Conservation (phyloP, 2,113 vertebrate genomes). For the Hyperoodon ampullatus region DNA sequence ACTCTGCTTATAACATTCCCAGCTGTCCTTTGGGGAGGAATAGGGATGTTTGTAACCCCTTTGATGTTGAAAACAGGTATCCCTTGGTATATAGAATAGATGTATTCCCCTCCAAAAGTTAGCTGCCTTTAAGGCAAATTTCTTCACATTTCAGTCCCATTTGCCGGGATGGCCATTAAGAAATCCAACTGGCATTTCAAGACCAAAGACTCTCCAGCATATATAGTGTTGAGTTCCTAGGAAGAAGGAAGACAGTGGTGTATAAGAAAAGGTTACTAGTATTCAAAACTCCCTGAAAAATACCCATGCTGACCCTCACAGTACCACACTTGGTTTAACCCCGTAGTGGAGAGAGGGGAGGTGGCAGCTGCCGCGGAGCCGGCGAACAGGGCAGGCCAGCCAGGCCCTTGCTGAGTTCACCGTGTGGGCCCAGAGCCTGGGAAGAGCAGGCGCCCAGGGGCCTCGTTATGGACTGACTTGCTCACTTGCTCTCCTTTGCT, state of each 20-base stretch:
- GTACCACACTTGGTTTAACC: neutral
- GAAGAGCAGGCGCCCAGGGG: neutral
- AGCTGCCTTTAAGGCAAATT: slow-evolving; percentile 56
- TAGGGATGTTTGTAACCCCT: neutral
- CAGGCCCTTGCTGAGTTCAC: neutral
- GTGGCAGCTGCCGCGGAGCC: neutral
- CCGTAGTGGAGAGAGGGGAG: neutral
- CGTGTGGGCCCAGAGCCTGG: accelerated
- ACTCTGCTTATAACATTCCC: slow-evolving; percentile 62
- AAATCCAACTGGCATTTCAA: slow-evolving; percentile 49
- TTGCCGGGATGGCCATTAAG: neutral
- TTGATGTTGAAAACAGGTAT: slow-evolving; percentile 52
- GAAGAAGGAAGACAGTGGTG: slow-evolving; percentile 26
- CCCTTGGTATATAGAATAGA: neutral
- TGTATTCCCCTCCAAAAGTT: slow-evolving; percentile 29
- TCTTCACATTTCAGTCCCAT: neutral
- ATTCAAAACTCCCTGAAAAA: slow-evolving; percentile 36
- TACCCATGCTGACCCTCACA: neutral
- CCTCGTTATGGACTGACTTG: neutral
- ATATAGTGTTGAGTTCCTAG: neutral
- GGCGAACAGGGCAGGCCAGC: accelerated
- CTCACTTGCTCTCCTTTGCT: accelerated
- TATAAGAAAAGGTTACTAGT: slow-evolving; percentile 23
- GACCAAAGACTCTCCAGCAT: neutral
- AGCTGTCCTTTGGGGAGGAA: slow-evolving; percentile 68